Evolutionary conservation across 2,888 invertebrate species (phyloP).

Genomic region (Caenorhabditis doughertyi): DNA sequence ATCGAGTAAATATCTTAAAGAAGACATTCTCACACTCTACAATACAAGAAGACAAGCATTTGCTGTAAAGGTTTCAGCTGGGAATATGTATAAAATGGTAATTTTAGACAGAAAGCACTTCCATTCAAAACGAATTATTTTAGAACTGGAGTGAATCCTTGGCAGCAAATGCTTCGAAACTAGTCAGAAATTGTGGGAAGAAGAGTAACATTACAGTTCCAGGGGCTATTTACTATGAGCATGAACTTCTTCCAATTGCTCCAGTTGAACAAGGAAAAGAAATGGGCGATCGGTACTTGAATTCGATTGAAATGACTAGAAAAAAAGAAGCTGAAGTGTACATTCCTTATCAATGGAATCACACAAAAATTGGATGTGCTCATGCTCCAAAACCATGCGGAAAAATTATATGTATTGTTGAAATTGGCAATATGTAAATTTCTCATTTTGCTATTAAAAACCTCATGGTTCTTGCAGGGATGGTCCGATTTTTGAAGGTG

Average conservation of each 20-base stretch:
- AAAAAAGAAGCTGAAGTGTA: neutral
- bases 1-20: too few species aligned
- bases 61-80: neutral
- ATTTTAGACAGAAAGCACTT: neutral
- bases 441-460: too few species aligned
- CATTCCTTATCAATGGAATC: slow-evolving; percentile 13
- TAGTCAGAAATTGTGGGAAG: neutral
- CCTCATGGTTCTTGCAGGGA: neutral
- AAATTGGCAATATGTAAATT: neutral
- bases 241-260: neutral
- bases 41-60: neutral
- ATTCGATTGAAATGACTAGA: neutral
- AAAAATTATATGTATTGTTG: neutral
- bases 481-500: neutral
- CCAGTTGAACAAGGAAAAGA: slow-evolving; percentile 5
- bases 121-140: neutral
- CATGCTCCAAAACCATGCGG: neutral
- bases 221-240: neutral
- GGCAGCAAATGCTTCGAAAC: neutral
- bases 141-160: neutral
- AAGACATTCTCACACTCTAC: neutral
- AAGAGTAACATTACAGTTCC: neutral
- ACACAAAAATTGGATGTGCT: slow-evolving; percentile 8
- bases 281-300: neutral
- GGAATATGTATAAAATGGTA: slow-evolving; percentile 15